Percentiles rank a stretch among this genome's conserved stretches.
phyloP scores from a whole-genome alignment of 2,888 invertebrate species.

The Sinelater perroti region DNA sequence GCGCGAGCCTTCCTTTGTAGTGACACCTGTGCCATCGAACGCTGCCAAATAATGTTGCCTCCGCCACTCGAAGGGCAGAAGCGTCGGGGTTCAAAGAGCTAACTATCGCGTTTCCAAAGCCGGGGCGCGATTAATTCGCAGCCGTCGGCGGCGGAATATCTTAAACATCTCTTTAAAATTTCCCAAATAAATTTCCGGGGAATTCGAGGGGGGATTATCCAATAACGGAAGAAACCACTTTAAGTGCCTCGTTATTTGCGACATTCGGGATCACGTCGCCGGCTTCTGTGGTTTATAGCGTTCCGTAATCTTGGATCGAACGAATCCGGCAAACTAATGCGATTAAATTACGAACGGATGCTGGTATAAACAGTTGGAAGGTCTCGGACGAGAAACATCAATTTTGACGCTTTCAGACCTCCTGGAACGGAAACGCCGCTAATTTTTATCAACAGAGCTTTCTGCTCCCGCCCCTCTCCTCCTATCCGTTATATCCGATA shows the following conservation, averaged over 20 bases:
- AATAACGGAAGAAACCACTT: conserved; percentile 27
- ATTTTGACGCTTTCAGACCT: conserved; percentile 29
- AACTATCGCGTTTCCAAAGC: conserved; percentile 34
- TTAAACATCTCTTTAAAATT: conserved; percentile 14
- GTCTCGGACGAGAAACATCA: conserved; percentile 32
- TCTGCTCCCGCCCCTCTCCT: conserved; percentile 43
- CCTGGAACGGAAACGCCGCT: conserved; percentile 48
- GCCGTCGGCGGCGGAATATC: neutral
- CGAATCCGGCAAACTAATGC: conserved; percentile 48
- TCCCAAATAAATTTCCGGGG: conserved; percentile 16
- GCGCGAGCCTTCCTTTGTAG: conserved; percentile 27
- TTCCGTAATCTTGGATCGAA: conserved; percentile 47
- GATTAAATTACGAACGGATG: conserved; percentile 46
- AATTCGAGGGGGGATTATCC: conserved; percentile 28
- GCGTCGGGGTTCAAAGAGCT: conserved; percentile 35
- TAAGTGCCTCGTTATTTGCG: conserved; percentile 37
- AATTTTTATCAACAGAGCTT: conserved; percentile 51
- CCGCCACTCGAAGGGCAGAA: conserved; percentile 22
- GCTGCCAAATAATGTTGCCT: conserved; percentile 28
- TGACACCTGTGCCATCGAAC: conserved; percentile 28
- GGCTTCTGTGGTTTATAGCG: conserved; percentile 47
- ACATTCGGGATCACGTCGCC: conserved; percentile 36
- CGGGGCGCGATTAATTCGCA: conserved; percentile 13
- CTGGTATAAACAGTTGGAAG: conserved; percentile 42
- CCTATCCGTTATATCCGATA: conserved; percentile 15